These are phyloP conservation scores for Spilarctia lutea DNA, from an alignment of 2,888 invertebrate genomes.

Conservation along the genomic window DNA sequence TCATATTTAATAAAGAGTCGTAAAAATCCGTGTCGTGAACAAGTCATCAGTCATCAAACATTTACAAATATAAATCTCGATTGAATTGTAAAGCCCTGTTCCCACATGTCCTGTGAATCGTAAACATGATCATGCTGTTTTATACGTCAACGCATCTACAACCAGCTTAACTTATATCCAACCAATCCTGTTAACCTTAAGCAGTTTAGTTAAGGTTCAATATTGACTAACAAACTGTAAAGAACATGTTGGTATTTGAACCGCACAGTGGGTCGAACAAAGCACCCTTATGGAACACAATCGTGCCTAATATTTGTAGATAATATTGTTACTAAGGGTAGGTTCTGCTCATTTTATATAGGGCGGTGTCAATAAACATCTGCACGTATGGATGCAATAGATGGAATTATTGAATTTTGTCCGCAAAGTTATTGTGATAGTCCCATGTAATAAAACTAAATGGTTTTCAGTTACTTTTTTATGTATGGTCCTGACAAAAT, in stretches of 20 bases:
- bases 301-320: slow-evolving; percentile 80
- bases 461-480: too few species aligned
- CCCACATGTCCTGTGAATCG: slow-evolving; percentile 75
- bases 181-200: background rate
- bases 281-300: slow-evolving; percentile 69
- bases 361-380: slow-evolving; percentile 63
- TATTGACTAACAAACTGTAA: background rate
- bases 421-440: slow-evolving; percentile 18
- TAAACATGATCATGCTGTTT: slow-evolving; percentile 70
- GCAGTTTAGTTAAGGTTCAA: accelerated
- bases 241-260: slow-evolving; percentile 37
- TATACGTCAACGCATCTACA: slow-evolving; percentile 52
- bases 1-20: slow-evolving; percentile 1
- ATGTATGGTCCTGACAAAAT: too few species aligned
- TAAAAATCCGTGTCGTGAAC: slow-evolving; percentile 37
- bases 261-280: slow-evolving; percentile 68
- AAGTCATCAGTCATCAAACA: slow-evolving; percentile 42
- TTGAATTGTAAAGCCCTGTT: slow-evolving; percentile 71
- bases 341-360: slow-evolving; percentile 59
- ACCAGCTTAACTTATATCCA: slow-evolving; percentile 27
- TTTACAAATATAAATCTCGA: slow-evolving; percentile 59
- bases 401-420: slow-evolving; percentile 37
- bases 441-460: background rate
- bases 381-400: slow-evolving; percentile 39
- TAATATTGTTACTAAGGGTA: slow-evolving; percentile 78